Conservation (phyloP, 2,797 vertebrate genomes). For the Carduelis carduelis region DNA sequence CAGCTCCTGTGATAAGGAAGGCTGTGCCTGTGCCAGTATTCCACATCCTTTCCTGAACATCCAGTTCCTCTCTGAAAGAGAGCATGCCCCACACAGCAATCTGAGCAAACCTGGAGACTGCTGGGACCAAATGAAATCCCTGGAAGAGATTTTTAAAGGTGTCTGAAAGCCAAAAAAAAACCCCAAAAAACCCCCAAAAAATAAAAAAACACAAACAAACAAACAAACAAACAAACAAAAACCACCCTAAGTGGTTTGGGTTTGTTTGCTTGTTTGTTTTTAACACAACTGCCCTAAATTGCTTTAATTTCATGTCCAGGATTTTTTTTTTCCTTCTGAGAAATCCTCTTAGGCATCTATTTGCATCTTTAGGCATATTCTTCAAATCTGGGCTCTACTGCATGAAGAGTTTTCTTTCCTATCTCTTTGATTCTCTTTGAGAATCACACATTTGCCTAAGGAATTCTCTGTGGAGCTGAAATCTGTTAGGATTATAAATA, state of each 20-base stretch:
- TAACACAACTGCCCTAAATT: not conserved
- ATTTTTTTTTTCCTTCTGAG: not conserved
- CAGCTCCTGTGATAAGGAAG: not conserved
- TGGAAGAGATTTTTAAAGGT: not conserved
- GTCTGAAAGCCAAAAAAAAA: not conserved
- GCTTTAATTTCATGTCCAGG: not conserved
- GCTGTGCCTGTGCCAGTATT: not conserved
- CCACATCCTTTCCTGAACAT: not conserved
- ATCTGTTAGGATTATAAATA: slow-evolving; percentile 45
- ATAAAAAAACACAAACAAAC: not conserved
- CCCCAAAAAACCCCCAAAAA: not conserved
- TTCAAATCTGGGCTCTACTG: not conserved
- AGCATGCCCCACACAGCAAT: not conserved
- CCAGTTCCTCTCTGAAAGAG: not conserved
- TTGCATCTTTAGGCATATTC: not conserved
- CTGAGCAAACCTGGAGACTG: not conserved
- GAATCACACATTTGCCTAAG: not conserved
- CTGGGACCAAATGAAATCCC: not conserved
- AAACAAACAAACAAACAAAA: not conserved
- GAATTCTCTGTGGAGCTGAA: slow-evolving; percentile 22
- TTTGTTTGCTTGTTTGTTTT: not conserved
- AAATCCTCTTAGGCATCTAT: not conserved
- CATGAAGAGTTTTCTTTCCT: slow-evolving; percentile 8
- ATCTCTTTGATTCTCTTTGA: not conserved
- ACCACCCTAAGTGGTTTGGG: not conserved